Conservation (phyloP, 2,797 vertebrate species). For the Characodon lateralis region DNA sequence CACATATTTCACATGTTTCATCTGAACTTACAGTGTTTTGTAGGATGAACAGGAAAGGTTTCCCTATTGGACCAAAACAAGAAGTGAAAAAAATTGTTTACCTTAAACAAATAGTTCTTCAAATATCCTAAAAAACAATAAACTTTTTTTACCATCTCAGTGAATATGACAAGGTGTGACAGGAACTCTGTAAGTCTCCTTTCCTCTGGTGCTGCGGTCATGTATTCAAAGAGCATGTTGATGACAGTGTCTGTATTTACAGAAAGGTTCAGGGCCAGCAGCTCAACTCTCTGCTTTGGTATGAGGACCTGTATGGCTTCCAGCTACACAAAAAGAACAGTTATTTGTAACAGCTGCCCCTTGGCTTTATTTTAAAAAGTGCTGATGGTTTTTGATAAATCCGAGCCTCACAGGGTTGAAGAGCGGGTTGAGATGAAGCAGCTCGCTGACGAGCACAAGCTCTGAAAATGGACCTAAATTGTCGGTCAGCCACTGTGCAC, state of each 20-base stretch:
- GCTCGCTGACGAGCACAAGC: constrained; percentile 43
- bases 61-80: constrained; percentile 36
- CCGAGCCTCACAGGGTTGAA: constrained; percentile 66
- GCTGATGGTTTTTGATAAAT: neutral
- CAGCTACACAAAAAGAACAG: constrained; percentile 49
- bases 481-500: constrained; percentile 54
- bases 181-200: constrained; percentile 50
- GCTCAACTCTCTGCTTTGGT: constrained; percentile 60
- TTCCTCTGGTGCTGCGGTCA: constrained; percentile 29
- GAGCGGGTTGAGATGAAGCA: constrained; percentile 63
- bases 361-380: neutral
- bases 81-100: constrained; percentile 18
- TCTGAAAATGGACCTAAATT: constrained; percentile 72
- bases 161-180: constrained; percentile 25
- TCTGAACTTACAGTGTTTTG: constrained; percentile 71
- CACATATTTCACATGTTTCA: neutral
- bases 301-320: constrained; percentile 60
- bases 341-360: neutral
- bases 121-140: neutral
- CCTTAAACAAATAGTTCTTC: neutral
- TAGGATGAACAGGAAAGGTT: constrained; percentile 70
- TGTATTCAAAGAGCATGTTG: constrained; percentile 59
- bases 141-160: constrained; percentile 38
- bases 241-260: constrained; percentile 55
- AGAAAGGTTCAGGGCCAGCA: constrained; percentile 54